Evolutionary conservation across 2,113 vertebrate species (phyloP).

Genomic region (Urocynchramus pylzowi): DNA sequence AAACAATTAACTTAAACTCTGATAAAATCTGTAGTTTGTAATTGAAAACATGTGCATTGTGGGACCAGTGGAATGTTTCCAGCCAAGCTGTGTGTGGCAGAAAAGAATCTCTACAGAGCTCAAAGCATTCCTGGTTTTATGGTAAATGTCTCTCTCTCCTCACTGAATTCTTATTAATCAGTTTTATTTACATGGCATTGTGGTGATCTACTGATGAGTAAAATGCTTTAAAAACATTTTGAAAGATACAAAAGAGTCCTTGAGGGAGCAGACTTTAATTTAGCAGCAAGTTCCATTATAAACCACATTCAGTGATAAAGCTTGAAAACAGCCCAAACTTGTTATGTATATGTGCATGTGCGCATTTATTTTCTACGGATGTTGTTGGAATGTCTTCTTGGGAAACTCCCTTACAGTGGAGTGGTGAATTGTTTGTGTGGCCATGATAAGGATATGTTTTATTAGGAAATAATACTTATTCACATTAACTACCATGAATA

Average conservation of each 20-base stretch:
- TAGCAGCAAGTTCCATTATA: slow-evolving; percentile 60
- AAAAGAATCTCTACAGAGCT: slow-evolving; percentile 68
- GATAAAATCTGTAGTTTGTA: slow-evolving; percentile 67
- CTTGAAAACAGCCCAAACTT: slow-evolving; percentile 19
- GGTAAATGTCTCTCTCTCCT: slow-evolving; percentile 64
- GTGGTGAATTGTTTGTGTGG: slow-evolving; percentile 64
- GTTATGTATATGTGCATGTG: background rate
- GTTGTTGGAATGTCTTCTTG: slow-evolving; percentile 32
- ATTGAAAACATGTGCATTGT: slow-evolving; percentile 70
- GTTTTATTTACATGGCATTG: slow-evolving; percentile 69
- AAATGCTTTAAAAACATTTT: slow-evolving; percentile 63
- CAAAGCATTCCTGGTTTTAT: slow-evolving; percentile 71
- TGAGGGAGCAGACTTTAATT: slow-evolving; percentile 64
- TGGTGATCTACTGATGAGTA: slow-evolving; percentile 49
- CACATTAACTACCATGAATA: slow-evolving; percentile 52
- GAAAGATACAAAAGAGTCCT: slow-evolving; percentile 48
- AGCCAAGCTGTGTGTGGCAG: slow-evolving; percentile 70
- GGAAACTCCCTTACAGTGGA: slow-evolving; percentile 50
- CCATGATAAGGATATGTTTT: slow-evolving; percentile 69
- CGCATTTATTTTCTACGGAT: background rate
- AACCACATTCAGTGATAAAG: slow-evolving; percentile 38
- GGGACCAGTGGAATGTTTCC: slow-evolving; percentile 36
- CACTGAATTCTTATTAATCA: slow-evolving; percentile 72
- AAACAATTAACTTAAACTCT: slow-evolving; percentile 63
- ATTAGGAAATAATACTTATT: slow-evolving; percentile 67